phyloP scores from a whole-genome alignment of 2,113 vertebrate genomes.

The Cavia aperea region DNA sequence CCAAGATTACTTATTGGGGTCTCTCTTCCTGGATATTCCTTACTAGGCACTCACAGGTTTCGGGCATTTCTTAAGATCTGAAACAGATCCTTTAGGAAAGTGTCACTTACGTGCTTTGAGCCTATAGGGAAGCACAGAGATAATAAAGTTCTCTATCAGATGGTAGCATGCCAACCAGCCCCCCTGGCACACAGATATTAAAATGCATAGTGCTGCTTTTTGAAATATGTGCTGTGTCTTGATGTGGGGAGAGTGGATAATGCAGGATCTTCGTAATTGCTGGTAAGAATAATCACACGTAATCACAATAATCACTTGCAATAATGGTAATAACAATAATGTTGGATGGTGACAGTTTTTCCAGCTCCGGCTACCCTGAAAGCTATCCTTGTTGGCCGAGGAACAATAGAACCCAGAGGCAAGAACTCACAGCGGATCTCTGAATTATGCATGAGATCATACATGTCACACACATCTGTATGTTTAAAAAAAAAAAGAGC shows the following conservation, averaged over 20 bases:
- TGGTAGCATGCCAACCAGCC: background rate
- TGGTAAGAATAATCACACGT: slow-evolving; percentile 46
- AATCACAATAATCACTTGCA: slow-evolving; percentile 60
- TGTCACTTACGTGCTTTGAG: background rate
- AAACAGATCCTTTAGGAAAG: slow-evolving; percentile 26
- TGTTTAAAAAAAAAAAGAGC: background rate
- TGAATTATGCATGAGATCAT: slow-evolving; percentile 69
- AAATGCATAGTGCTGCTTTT: slow-evolving; percentile 18
- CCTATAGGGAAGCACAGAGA: background rate
- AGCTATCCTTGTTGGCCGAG: slow-evolving; percentile 19
- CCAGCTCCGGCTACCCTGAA: slow-evolving; percentile 23
- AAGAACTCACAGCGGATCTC: slow-evolving; percentile 38
- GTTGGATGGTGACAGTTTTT: slow-evolving; percentile 40
- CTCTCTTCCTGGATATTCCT: background rate
- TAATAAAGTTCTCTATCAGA: background rate
- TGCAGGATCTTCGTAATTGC: slow-evolving; percentile 33
- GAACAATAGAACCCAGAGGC: slow-evolving; percentile 63
- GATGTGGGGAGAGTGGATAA: slow-evolving; percentile 29
- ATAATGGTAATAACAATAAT: slow-evolving; percentile 52
- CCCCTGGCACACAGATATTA: background rate
- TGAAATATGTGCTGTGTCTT: slow-evolving; percentile 33
- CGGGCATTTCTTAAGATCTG: background rate
- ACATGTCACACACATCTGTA: slow-evolving; percentile 61
- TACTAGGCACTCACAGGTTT: background rate
- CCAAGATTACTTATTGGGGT: background rate